Base-by-base conservation (phyloP, 2,888 invertebrate genomes). In the Drosophila ezoana region DNA sequence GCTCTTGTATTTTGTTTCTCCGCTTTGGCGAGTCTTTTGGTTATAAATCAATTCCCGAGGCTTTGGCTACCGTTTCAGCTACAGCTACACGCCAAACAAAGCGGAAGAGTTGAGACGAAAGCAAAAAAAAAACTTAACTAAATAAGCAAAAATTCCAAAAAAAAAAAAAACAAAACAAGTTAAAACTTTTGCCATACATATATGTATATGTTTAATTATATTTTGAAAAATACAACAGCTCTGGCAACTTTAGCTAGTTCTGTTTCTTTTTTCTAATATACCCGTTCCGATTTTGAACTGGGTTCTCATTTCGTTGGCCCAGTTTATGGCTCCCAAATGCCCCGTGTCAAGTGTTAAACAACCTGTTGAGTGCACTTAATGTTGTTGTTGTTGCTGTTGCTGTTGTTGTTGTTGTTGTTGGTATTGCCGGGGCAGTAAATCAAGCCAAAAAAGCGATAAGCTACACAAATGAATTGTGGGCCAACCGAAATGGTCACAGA, bases 401-500 rank as follows among this genome's bases (percentile, higher is more conserved):
- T 64, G 56, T 44, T 56, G 60, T 43, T 47, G 40, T 40, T 58
- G 62, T 32, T 64, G 54, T 37, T 64, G 56, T 44, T 56, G 60
- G 61, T 70, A 43, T 47, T 57, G 74, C 41, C 35, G 73, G 44
- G 59, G 86, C 86, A 69, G 88, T 83, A 83, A 83, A 88, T 83
- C 82, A 83, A 83, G 72, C 86, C 86, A 80, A 79, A 86, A 76
- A 86, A 88, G 83, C 86, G 82, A 83, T 87, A 83, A 83, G 82
- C 82, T 67, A 83, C 86, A 76, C 78, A 81, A 81, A 85, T 68
- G 76, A 79, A 81, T 79, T 79, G 81, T 77, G 81, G 78, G 69
- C 71, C 79, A 79, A 58, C 62, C 54, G 60, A 81, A 84, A 81
- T 75, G 72, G 72, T 58, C 71, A 62, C 63, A 81, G 53, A 49